phyloP scores from a whole-genome alignment of 2,888 invertebrate genomes.

The Gryllus longicercus region DNA sequence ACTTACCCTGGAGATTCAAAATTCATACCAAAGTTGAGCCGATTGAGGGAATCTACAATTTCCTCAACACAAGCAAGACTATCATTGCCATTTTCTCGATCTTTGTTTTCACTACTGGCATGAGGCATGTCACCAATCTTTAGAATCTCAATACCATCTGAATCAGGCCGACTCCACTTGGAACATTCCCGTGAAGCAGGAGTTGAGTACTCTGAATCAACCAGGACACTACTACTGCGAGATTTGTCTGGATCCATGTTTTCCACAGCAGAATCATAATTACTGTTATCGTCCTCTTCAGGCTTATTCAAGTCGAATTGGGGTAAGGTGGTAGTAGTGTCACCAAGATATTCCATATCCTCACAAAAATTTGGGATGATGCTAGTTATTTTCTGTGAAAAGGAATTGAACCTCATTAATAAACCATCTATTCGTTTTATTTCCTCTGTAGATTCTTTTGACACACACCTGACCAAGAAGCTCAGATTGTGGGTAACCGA shows the following conservation, averaged over 20 bases:
- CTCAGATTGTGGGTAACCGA: conserved; percentile 59
- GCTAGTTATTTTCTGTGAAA: conserved; percentile 51
- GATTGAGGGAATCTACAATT: conserved; percentile 30
- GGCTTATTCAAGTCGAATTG: conserved; percentile 29
- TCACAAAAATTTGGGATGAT: conserved; percentile 63
- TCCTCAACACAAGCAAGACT: conserved; percentile 26
- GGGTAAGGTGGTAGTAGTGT: conserved; percentile 18
- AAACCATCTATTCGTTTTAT: background rate
- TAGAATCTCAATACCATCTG: background rate
- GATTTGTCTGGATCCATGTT: conserved; percentile 30
- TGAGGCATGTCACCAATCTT: background rate
- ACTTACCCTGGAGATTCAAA: conserved; percentile 26
- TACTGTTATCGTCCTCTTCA: conserved; percentile 31
- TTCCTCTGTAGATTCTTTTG: background rate
- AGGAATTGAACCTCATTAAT: background rate
- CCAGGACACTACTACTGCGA: conserved; percentile 20
- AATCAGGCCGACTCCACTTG: conserved; percentile 1
- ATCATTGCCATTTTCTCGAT: conserved; percentile 30
- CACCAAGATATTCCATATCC: conserved; percentile 43
- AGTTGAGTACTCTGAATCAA: conserved; percentile 19
- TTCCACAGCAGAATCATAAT: conserved; percentile 31
- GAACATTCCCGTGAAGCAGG: background rate
- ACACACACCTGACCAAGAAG: conserved; percentile 53
- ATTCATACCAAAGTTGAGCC: conserved; percentile 29
- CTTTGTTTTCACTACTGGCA: background rate